Base-by-base conservation (phyloP, 1,140 invertebrate genomes). In the Vanessa tameamea region DNA sequence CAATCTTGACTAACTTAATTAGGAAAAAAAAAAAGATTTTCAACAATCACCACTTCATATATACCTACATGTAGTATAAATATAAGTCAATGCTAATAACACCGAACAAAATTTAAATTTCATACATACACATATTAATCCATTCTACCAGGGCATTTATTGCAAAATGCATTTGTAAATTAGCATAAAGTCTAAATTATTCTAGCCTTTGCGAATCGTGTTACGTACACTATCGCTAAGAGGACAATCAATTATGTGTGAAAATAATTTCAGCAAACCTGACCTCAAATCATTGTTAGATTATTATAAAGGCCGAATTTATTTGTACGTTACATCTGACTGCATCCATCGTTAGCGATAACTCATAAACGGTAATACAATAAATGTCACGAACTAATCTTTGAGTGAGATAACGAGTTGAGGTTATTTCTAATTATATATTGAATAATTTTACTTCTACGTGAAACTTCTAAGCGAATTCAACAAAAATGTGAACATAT, bases 241-340 rank as follows among this genome's bases (percentile, higher is more conserved):
- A 61, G 23, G 23, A 57, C 37, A 59, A 57, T 57, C 23, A 47
- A 69, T 69, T 68, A 64, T 51, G n/a, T 55, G 53, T 69, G 66
- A 69, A 69, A 69, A 69, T 69, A 57, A 57, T 69, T 69, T 59
- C 66, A 69, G 66, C 66, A 69, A 57, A 69, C 55, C 20, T 59
- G 66, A 69, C 66, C 66, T 69, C 53, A 69, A 53, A 69, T 55
- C 53, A 43, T 14, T 8, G 51, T 55, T 68, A 69, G 66, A 69
- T 69, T 43, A 69, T 47, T 69, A 55, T 55, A 59, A 37, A 69
- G 66, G 66, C 57, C 66, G 53, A 23, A 20, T 69, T 37, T 69
- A 26, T 69, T 69, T 69, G 66, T 50, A 47, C 23, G 16, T 67
- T 55, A 67, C 65, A 14, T 55, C 65, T 67, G 31, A 69, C 53